A percentile compares a stretch with the other conserved stretches of the same genome.
phyloP scores from a whole-genome alignment of 2,888 invertebrate species.

The Xanthorhoe spadicearia region DNA sequence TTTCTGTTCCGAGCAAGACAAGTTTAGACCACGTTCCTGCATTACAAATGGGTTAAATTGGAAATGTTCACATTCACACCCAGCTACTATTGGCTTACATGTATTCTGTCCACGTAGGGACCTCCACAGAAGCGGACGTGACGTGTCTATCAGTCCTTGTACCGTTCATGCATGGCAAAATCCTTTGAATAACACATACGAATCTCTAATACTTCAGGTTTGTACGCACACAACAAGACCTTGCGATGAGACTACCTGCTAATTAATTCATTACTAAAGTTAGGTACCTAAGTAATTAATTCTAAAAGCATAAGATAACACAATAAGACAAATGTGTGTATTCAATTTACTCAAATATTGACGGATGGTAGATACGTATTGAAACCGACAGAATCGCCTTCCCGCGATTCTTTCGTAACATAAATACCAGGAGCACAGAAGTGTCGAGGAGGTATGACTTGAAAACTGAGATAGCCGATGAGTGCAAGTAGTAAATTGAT shows the following conservation, averaged over 20 bases:
- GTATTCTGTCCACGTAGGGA: slow-evolving; percentile 72
- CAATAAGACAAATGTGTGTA: background rate
- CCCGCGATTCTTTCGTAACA: slow-evolving; percentile 80
- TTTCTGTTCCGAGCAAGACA: slow-evolving; percentile 19
- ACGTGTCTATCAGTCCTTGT: slow-evolving; percentile 53
- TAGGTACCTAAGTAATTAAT: background rate
- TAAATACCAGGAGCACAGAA: slow-evolving; percentile 78
- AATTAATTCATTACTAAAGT: background rate
- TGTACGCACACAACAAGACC: background rate
- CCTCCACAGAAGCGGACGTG: slow-evolving; percentile 74
- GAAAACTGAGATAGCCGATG: slow-evolving; percentile 49
- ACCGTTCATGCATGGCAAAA: slow-evolving; percentile 12
- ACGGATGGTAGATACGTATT: background rate
- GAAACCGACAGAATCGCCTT: slow-evolving; percentile 56
- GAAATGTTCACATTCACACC: slow-evolving; percentile 62
- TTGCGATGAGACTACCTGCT: background rate
- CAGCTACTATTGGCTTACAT: slow-evolving; percentile 41
- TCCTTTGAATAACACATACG: slow-evolving; percentile 27
- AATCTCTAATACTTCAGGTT: background rate
- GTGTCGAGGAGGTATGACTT: slow-evolving; percentile 53
- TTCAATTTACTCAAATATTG: background rate
- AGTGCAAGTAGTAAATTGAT: slow-evolving; percentile 73
- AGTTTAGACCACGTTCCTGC: slow-evolving; percentile 25
- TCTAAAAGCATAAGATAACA: background rate
- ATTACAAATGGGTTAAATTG: slow-evolving; percentile 56